Base-by-base conservation (phyloP, 2,113 vertebrate species). In the Sterrhoptilus dennistouni region DNA sequence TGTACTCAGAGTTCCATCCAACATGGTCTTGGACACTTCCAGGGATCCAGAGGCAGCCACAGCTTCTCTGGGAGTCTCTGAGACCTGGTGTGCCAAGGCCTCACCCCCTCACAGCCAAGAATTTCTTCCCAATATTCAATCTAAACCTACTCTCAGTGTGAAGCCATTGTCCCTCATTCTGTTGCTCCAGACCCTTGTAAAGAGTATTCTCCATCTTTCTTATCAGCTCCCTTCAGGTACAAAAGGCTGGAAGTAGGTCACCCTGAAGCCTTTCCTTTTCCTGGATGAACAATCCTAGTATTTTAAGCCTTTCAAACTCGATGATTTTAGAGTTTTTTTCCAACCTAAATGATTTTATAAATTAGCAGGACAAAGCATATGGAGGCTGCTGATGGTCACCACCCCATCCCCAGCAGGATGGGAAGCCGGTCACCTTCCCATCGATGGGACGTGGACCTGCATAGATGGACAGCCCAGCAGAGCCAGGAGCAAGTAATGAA, bases 381-480 rank as follows among this genome's bases (percentile, higher is more conserved):
- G 42, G n/a, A 29, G 25, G 29, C 28, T 7, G 2, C 35, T 11
- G 14, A 14, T 52, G 42, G 80, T 28, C 60, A 13, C 29, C 61
- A 42, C 14, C 23, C 28, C n/a, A 24, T 8, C 17, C 33, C 5
- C 23, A 68, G 35, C 27, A 47, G 66, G 25, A 61, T 0, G 4
- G 42, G 54, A 60, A 63, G 35, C 13, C 4, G 0, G 38, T 63
- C 85, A 72, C 86, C 75, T 82, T 89, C 77, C 83, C 42, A 14
- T 10, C 0, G 0, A n/a, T 0, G 0, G 56, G 79, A 84, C n/a
- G 36, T 18, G 4, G 31, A 59, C 8, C 60, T 31, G 18, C 3
- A 4, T 2, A 15, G 49, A 64, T 0, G 1, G 24, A 36, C 68
- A 75, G 81, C 68, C 79, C 60, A 68, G 77, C 65, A 95, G 93